Base-by-base conservation (phyloP, 23 tunicate species). In the Corella eumyota region DNA sequence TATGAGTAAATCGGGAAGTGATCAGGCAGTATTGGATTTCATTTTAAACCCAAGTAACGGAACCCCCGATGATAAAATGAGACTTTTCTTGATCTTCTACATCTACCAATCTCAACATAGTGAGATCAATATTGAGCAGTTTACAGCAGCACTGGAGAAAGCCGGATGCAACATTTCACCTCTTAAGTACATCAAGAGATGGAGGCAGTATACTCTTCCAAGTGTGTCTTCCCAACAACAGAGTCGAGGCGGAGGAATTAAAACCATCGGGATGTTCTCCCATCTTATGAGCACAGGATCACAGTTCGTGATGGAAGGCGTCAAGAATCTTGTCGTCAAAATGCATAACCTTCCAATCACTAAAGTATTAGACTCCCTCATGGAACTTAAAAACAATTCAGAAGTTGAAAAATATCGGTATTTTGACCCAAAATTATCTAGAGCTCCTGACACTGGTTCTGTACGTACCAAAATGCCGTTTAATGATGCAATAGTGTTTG, bases 231-330 rank as follows among this genome's bases (percentile, higher is more conserved):
- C 74, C 20, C 81, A 56, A 31, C 80, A 66, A 30, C 86, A 77
- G 33, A 61, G 48, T 60, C 36, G 88, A 54, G 88, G 88, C 0
- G 96, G 96, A 6, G 96, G 96, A 13, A 88, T 77, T 21, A 88
- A 88, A 72, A 78, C 96, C 5, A 79, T 88, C 30, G 81, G 81
- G 50, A 88, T 88, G 96, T 88, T 88, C 48, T 78, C 96, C n/a
- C 96, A 88, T 35, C 61, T 88, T 25, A 78, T 88, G 87, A 88
- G 81, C 31, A 73, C 88, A 27, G 96, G 96, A 21, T 88, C 96
- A 3, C 96, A 88, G 51, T 88, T 88, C 62, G 96, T 88, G 1
- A 88, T 88, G 96, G 96, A 88, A 56, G 96, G 96, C 32, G 96
- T 88, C 36, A 88, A 88, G 61, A 88, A 88, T 55, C 72, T 88